Conservation (phyloP, 2,113 vertebrate species). For the Sialia sialis region DNA sequence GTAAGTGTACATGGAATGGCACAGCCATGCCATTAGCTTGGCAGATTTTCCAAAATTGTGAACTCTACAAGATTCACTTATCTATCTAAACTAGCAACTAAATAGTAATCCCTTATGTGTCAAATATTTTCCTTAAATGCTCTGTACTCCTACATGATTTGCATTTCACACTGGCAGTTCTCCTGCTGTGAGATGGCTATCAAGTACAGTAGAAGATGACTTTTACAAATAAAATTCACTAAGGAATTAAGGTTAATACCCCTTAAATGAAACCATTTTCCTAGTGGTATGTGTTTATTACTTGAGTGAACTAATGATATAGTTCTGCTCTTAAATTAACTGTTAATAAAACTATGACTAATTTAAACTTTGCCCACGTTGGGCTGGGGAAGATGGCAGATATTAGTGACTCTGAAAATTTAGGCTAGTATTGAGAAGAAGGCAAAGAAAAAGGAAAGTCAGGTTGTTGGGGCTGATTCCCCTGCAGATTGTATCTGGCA, state of each 20-base stretch:
- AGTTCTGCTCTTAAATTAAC: neutral
- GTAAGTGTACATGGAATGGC: neutral
- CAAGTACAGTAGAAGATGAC: neutral
- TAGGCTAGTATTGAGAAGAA: neutral
- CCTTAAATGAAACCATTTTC: neutral
- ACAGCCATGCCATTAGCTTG: neutral
- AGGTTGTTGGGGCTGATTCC: neutral
- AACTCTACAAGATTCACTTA: neutral
- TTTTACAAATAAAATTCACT: neutral
- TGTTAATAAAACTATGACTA: neutral
- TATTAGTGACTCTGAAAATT: neutral
- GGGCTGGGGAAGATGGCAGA: neutral
- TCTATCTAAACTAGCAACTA: neutral
- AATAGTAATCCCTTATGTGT: neutral
- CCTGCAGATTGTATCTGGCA: conserved; percentile 16
- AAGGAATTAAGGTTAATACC: neutral
- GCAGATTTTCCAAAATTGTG: neutral
- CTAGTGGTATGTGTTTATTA: neutral
- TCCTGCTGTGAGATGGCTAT: neutral
- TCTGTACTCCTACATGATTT: neutral
- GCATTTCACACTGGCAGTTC: neutral
- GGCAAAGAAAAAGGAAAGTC: neutral
- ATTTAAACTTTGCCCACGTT: neutral
- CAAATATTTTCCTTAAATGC: neutral
- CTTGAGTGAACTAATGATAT: neutral